Base-by-base conservation (phyloP, 2,113 vertebrate genomes). In the Channa maculata region DNA sequence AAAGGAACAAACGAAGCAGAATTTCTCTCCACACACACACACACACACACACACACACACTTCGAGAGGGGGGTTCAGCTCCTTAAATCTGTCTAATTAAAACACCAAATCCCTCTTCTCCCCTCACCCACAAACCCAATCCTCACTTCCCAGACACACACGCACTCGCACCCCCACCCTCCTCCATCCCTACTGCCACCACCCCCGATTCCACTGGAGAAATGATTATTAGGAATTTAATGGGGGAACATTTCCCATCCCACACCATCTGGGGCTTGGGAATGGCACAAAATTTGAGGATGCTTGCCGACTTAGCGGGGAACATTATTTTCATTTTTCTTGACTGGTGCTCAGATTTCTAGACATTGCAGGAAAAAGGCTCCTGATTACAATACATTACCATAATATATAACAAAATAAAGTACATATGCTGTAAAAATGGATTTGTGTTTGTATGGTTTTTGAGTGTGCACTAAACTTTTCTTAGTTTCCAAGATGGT, bases 171-270 rank as follows among this genome's bases (percentile, higher is more conserved):
- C 95, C 94, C 33, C 87, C 75, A 46, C 78, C 80, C 83, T 75
- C 82, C 80, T 79, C 77, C 95, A 93, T 87, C 95, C 92, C 93
- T 93, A 34, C 86, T 95, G 86, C 87, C 85, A 95, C 90, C 84
- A 79, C 88, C 86, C 96, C 95, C 96, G 95, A 97, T 95, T 96
- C 96, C 96, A 93, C 92, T 94, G 95, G 86, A 64, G 95, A 96
- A 97, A 98, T 97, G 95, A 98, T 99, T 99, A 99, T 99, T 99
- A 98, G 96, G 97, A 98, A 97, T 99, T 98, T 98, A 98, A 99
- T 98, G 96, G 96, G 89, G 96, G 95, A 98, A 95, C 96, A 96
- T 97, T 96, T 96, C 93, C 82, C 94, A 95, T 95, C 96, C 96
- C 95, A 95, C 94, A 95, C 97, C 97, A 98, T 98, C 96, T 98